phyloP scores from a whole-genome alignment of 2,797 vertebrate genomes.

The Tragelaphus eurycerus region DNA sequence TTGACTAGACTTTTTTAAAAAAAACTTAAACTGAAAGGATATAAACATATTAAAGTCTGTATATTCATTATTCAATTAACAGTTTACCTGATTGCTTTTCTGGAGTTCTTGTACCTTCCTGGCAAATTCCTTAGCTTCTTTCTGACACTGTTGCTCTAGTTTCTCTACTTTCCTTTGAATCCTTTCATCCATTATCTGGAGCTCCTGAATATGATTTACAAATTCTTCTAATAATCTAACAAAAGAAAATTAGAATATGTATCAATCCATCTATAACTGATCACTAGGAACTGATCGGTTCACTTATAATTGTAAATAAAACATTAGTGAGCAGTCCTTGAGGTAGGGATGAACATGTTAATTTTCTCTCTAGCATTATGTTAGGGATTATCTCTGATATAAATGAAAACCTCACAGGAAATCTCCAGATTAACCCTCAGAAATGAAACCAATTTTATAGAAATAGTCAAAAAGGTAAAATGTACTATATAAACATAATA shows the following conservation, averaged over 20 bases:
- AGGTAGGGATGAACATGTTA: background rate
- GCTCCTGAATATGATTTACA: constrained; percentile 97
- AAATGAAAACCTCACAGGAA: constrained; percentile 39
- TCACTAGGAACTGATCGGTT: background rate
- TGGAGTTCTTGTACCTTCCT: constrained; percentile 99
- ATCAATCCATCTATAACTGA: background rate
- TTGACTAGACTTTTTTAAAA: constrained; percentile 32
- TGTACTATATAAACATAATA: constrained; percentile 24
- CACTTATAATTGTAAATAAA: background rate
- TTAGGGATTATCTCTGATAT: background rate
- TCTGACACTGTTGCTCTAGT: constrained; percentile 97
- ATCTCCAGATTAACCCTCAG: background rate
- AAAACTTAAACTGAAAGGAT: constrained; percentile 28
- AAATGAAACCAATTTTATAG: constrained; percentile 29
- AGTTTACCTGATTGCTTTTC: constrained; percentile 96
- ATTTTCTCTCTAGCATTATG: constrained; percentile 20
- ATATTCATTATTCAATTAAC: background rate
- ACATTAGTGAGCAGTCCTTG: background rate
- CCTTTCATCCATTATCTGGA: constrained; percentile 97
- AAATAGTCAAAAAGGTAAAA: constrained; percentile 39
- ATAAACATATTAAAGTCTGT: background rate
- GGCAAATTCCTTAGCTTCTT: constrained; percentile 98
- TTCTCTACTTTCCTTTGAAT: constrained; percentile 98
- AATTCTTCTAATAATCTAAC: constrained; percentile 96
- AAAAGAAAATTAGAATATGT: constrained; percentile 51